Evolutionary conservation across 2,113 vertebrate species (phyloP), one percentile per base, ranked within the genome.

Genomic region (Psephotus haematonotus): DNA sequence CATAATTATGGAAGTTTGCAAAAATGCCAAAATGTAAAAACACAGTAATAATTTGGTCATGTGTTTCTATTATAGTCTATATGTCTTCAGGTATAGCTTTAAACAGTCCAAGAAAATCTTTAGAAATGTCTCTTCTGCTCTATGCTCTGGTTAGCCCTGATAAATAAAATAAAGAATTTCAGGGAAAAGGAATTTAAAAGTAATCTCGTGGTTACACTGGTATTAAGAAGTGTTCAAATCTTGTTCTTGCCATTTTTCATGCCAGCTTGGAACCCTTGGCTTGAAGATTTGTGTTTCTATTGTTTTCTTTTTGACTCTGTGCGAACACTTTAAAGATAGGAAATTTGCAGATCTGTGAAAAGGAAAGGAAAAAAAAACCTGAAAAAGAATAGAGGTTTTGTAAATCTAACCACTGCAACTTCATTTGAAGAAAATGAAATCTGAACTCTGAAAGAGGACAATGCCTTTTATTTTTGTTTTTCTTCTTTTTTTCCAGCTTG

Each of bases 361-460:
- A 27, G n/a, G 25, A 83, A 77, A 41, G 28, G 64, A 82, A 94
- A 85, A 85, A 59, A 85, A 59, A 81, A 11, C 1, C 33, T 59
- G 24, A 69, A 60, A 86, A 93, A 97, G 18, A 97, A 96, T 80
- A 91, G 96, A 95, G 37, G 24, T 97, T 97, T 97, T 97, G 80
- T 93, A 97, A 98, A 97, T 94, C 95, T 79, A 93, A 97, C 82
- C 89, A 96, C 87, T 39, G 11, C 96, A 92, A 90, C 85, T 97
- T 96, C 91, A 93, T 95, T 94, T 97, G 91, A 96, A 95, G 92
- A 95, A 96, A 95, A 97, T 96, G 94, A 97, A 97, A 97, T 97
- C 88, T 97, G 96, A 98, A 92, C 97, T 97, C 88, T 88, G 94
- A 92, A 93, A 93, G 92, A 97, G 84, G 96, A 95, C 94, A 96